Percentiles rank a stretch among this genome's conserved stretches.
Conservation (phyloP, 2,113 vertebrate genomes). For the Rhinolophus sinicus region DNA sequence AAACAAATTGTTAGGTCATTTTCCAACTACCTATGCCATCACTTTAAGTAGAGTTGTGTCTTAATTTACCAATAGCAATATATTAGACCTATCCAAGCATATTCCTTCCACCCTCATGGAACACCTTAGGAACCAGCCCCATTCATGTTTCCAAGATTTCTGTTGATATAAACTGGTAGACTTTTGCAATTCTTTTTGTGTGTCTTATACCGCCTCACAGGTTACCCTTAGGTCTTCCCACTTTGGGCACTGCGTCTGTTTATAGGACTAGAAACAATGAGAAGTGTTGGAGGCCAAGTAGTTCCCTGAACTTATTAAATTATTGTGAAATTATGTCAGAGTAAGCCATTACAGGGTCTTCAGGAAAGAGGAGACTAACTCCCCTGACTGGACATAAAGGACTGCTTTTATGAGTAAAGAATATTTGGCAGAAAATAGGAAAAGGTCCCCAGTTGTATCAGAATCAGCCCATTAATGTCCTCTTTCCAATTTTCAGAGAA, state of each 20-base stretch:
- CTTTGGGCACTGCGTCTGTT: not conserved
- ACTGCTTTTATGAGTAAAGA: not conserved
- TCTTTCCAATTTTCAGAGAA: not conserved
- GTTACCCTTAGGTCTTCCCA: not conserved
- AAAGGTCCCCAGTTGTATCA: not conserved
- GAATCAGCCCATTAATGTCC: not conserved
- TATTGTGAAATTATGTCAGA: not conserved
- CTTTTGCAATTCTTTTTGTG: not conserved
- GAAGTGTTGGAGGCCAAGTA: not conserved
- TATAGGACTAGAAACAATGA: not conserved
- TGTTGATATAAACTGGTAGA: not conserved
- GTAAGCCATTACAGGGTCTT: not conserved
- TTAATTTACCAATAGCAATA: not conserved
- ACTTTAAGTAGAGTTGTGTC: not conserved
- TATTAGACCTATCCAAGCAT: not conserved
- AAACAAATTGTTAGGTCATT: not conserved
- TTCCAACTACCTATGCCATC: not conserved
- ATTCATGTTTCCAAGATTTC: not conserved
- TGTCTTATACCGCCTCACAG: not conserved
- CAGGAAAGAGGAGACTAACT: not conserved
- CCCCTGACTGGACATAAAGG: not conserved
- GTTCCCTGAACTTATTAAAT: not conserved
- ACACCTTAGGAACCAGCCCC: not conserved
- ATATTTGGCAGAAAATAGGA: not conserved
- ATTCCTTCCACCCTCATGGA: not conserved